These are phyloP conservation scores for Cebidichthys violaceus DNA, from an alignment of 2,113 vertebrate species.

Conservation along the genomic window DNA sequence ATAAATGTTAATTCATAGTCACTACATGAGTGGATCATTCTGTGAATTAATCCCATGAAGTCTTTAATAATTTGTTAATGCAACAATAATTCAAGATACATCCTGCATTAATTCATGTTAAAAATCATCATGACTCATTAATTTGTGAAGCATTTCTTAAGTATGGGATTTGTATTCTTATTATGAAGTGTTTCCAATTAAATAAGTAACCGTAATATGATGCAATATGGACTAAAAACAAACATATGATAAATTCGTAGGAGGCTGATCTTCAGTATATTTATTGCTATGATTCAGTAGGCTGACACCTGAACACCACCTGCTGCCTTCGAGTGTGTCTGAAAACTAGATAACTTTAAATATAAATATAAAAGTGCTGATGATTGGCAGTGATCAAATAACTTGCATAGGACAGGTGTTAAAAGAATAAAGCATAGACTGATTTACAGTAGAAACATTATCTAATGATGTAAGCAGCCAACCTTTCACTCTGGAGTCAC, in stretches of 20 bases:
- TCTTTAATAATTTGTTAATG: background rate
- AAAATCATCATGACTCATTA: background rate
- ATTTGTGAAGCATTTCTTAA: background rate
- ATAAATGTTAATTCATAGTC: background rate
- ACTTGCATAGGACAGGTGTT: background rate
- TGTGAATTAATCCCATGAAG: background rate
- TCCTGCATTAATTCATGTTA: too few relatives aligned
- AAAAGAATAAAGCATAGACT: background rate
- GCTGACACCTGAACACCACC: background rate
- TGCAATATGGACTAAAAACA: background rate
- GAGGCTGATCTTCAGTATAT: background rate
- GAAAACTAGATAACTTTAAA: conserved; percentile 6
- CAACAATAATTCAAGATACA: background rate
- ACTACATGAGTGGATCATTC: background rate
- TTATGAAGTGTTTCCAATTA: background rate
- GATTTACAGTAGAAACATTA: conserved; percentile 3
- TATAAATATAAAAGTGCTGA: conserved; percentile 4
- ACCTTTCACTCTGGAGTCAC: conserved; percentile 18
- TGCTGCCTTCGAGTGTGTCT: background rate
- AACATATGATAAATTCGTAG: background rate
- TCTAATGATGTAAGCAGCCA: background rate
- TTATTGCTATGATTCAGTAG: background rate
- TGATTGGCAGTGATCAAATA: background rate
- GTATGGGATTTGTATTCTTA: background rate
- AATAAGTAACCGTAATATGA: background rate